Base-by-base conservation (phyloP, 2,888 invertebrate species). In the Drosophila paramelanica region DNA sequence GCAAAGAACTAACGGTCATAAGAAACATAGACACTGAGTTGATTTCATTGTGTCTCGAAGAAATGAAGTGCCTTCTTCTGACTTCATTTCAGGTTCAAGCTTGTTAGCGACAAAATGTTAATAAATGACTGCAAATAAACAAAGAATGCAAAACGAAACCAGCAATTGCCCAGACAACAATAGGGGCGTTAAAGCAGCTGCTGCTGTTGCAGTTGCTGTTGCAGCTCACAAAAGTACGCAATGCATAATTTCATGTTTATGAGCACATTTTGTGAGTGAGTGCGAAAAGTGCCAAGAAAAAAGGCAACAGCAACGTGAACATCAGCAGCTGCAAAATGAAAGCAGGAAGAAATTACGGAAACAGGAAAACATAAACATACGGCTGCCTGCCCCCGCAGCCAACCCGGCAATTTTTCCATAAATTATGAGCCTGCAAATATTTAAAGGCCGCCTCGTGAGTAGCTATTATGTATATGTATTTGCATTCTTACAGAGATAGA, bases 341-440 rank as follows among this genome's bases (percentile, higher is more conserved):
- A 66, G 79, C 85, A 88, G 83, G 80, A 83, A 82, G 88, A 88
- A 85, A 82, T 85, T 86, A 82, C 82, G 83, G 88, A 83, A 85
- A 86, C 88, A 88, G 83, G 86, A 83, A 85, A 85, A 79, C 88
- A 85, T 83, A 88, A 83, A 85, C 83, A 83, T 82, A 77, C 67
- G 81, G 79, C 52, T 67, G 71, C 47, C 79, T 73, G 81, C 43
- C 25, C 13, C n/a, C 41, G 20, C 38, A 10, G 47, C 14, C 45
- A 53, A 20, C 17, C 47, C 60, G 67, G 65, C 84, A 77, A 78
- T 75, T 79, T 85, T 77, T 85, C 71, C 86, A 85, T 83, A 85
- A 83, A 83, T 83, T 88, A 83, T 88, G 82, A 82, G 75, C 67
- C 61, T 53, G 68, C 41, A 74, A 83, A 79, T 70, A 82, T 82